phyloP scores from a whole-genome alignment of 2,888 invertebrate species.

The Apantesis nais region DNA sequence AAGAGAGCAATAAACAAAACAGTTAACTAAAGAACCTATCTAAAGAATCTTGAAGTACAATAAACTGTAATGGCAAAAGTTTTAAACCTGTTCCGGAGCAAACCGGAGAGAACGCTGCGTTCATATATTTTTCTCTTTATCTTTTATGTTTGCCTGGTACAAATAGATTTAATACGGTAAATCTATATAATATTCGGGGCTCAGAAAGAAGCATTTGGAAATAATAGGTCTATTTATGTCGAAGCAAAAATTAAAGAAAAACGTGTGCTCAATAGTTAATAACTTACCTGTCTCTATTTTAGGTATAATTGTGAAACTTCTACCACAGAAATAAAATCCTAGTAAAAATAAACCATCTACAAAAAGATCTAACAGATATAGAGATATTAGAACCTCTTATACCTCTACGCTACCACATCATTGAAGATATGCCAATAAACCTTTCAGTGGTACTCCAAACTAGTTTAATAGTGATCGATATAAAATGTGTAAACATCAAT shows the following conservation, averaged over 20 bases:
- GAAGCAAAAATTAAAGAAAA: too few relatives aligned
- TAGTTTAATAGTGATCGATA: neutral
- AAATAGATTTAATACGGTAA: conserved; percentile 19
- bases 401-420: too few relatives aligned
- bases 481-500: neutral
- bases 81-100: conserved; percentile 20
- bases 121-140: conserved; percentile 8
- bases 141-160: conserved; percentile 20
- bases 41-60: conserved; percentile 20
- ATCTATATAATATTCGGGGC: neutral
- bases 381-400: too few relatives aligned
- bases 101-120: neutral
- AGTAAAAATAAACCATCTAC: neutral
- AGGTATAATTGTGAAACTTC: neutral
- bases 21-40: neutral
- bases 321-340: neutral
- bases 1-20: conserved; percentile 13
- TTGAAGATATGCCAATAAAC: neutral
- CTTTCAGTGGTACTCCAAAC: neutral
- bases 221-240: too few relatives aligned
- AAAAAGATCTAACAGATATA: neutral
- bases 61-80: conserved; percentile 28
- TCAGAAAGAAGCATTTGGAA: too few relatives aligned
- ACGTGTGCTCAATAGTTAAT: too few relatives aligned
- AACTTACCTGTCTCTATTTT: neutral